phyloP scores from a whole-genome alignment of 2,888 invertebrate species.

The Marasmarcha lunaedactyla region DNA sequence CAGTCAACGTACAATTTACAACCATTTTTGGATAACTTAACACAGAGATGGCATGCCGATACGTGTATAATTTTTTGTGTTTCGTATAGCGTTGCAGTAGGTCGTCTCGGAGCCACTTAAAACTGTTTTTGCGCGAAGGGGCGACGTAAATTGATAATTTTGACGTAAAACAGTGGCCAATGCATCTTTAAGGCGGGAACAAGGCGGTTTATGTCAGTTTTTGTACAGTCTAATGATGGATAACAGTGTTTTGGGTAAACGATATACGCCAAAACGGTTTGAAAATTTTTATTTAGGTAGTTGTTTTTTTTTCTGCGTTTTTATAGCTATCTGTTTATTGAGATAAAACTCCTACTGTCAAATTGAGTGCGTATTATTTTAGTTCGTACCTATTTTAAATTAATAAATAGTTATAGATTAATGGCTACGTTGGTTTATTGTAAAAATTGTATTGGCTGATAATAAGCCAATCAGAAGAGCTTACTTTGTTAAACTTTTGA shows the following conservation, averaged over 20 bases:
- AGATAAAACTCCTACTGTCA: too few relatives aligned
- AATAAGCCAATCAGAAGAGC: too few relatives aligned
- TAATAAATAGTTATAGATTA: too few relatives aligned
- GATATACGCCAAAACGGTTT: slow-evolving; percentile 4
- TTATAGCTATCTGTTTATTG: too few relatives aligned
- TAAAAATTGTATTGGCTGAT: too few relatives aligned
- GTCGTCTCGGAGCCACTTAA: slow-evolving; percentile 31
- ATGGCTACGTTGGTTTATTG: too few relatives aligned
- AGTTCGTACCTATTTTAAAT: too few relatives aligned
- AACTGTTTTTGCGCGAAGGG: slow-evolving; percentile 39
- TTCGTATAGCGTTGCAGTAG: background rate
- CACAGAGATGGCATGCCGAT: background rate
- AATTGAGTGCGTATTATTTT: too few relatives aligned
- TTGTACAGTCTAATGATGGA: slow-evolving; percentile 37
- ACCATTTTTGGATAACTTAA: background rate
- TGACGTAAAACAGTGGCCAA: slow-evolving; percentile 63
- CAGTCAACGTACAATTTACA: background rate
- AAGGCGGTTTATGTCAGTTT: slow-evolving; percentile 53
- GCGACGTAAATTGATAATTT: slow-evolving; percentile 65
- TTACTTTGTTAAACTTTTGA: too few relatives aligned
- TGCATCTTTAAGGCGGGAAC: slow-evolving; percentile 44
- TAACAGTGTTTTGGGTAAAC: slow-evolving; percentile 19
- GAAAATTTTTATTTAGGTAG: too few relatives aligned
- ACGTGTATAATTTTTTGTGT: background rate
- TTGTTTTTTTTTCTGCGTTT: too few relatives aligned